Conservation (phyloP, 1,140 invertebrate genomes). For the Zaprionus kolodkinae region DNA sequence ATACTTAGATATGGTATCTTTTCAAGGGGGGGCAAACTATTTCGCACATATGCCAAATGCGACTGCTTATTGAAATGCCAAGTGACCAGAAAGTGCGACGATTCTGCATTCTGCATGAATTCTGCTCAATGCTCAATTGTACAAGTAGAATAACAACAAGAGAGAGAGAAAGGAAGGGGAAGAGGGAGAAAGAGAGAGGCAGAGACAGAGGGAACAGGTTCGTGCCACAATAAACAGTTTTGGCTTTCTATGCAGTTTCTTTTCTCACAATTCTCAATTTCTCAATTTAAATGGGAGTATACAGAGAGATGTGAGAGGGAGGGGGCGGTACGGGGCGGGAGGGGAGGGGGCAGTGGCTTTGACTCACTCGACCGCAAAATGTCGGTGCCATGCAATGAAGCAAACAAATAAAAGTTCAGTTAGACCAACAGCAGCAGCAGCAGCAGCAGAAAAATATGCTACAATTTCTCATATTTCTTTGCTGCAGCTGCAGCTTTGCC, state of each 20-base stretch:
- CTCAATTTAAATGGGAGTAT: slow-evolving; percentile 46
- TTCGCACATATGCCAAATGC: slow-evolving; percentile 41
- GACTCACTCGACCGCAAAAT: slow-evolving; percentile 76
- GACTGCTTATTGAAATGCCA: slow-evolving; percentile 49
- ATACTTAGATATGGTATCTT: background rate
- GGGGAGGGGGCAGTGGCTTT: slow-evolving; percentile 35
- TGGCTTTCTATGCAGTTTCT: slow-evolving; percentile 38
- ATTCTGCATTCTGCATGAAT: slow-evolving; percentile 22
- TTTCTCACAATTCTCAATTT: slow-evolving; percentile 28
- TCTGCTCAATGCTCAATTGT: slow-evolving; percentile 10
- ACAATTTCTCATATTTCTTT: slow-evolving; percentile 76
- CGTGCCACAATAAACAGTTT: slow-evolving; percentile 36
- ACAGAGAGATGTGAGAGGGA: slow-evolving; percentile 3
- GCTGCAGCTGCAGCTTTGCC: slow-evolving; percentile 33
- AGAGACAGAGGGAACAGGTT: background rate
- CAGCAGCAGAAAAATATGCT: slow-evolving; percentile 70
- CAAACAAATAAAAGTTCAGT: slow-evolving; percentile 78
- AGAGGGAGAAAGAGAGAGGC: background rate
- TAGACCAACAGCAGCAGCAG: slow-evolving; percentile 41
- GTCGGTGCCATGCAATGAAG: slow-evolving; percentile 73
- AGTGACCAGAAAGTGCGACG: slow-evolving; percentile 48
- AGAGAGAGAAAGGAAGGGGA: background rate
- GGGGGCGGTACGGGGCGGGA: background rate
- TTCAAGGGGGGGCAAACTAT: slow-evolving; percentile 17
- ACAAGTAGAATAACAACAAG: background rate